Evolutionary conservation across 1,140 invertebrate species (phyloP), one percentile per base, ranked within the genome.

Genomic region (Condylostylus longicornis): DNA sequence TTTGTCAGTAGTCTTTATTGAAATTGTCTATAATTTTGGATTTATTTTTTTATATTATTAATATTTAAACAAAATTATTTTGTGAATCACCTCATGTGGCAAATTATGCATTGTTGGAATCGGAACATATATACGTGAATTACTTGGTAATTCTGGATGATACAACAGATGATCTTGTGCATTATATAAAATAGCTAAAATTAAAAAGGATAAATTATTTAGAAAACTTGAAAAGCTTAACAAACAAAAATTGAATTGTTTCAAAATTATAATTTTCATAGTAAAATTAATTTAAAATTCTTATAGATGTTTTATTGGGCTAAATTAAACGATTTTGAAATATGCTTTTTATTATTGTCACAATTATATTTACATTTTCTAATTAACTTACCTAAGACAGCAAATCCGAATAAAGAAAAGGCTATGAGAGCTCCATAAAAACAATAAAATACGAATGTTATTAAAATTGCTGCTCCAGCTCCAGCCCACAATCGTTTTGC

Each of bases 111-210:
- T 74, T 18, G 78, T 78, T 12, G 89, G 89, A 35, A 82, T 73
- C 40, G 83, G 77, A 31, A 95, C 78, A 62, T 83, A 89, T 27
- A 83, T 68, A 43, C 89, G 65, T 5, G 88, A 88, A 57, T 91
- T 81, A 18, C 76, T 69, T 29, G 89, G 88, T 44, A 84, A 69
- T 53, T 89, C 82, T 9, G 89, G 89, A 63, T 88, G 84, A 57
- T 85, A 95, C 1, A 95, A 58, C 22, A 93, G 64, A 42, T 77
- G 67, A 61, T 95, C 89, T 61, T 91, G 82, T 23, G 75, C 75
- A 54, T 79, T 74, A 61, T 90, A 94, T 14, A 93, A 63, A 42
- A 85, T 70, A 41, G 75, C 83, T 86, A 51, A 23, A 64, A 63
- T n/a, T 12, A 34, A 2, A 7, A 28, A 25, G 18, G n/a, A 30